phyloP scores from a whole-genome alignment of 2,113 vertebrate species.

The Elephas maximus region DNA sequence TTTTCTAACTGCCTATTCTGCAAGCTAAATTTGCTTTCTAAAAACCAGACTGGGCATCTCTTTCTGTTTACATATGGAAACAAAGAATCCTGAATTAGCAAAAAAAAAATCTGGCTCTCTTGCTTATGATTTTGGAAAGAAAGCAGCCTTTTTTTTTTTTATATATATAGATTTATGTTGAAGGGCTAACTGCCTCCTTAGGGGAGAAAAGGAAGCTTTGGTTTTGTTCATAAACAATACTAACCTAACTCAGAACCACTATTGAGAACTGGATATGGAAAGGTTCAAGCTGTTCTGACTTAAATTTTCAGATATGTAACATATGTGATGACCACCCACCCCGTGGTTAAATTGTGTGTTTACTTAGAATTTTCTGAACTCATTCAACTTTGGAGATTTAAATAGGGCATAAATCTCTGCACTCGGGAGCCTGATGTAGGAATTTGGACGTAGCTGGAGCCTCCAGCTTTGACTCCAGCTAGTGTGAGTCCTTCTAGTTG shows the following conservation, averaged over 20 bases:
- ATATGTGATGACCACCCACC: slow-evolving; percentile 66
- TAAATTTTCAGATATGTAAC: slow-evolving; percentile 69
- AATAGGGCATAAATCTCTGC: background rate
- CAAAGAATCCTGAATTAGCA: slow-evolving; percentile 61
- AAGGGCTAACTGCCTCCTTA: slow-evolving; percentile 38
- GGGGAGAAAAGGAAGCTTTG: background rate
- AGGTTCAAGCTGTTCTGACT: slow-evolving; percentile 44
- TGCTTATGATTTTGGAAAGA: slow-evolving; percentile 63
- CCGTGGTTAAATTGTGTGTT: slow-evolving; percentile 46
- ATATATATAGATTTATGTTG: slow-evolving; percentile 44
- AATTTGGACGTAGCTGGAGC: background rate
- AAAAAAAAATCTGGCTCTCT: slow-evolving; percentile 24
- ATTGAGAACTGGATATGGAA: slow-evolving; percentile 50
- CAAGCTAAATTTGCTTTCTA: background rate
- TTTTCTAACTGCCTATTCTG: background rate
- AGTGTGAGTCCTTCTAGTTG: background rate
- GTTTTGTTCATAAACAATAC: slow-evolving; percentile 66
- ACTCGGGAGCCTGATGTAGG: background rate
- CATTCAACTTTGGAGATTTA: slow-evolving; percentile 8
- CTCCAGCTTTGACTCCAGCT: background rate
- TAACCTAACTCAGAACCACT: slow-evolving; percentile 33
- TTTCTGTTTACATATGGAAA: slow-evolving; percentile 66
- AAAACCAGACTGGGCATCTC: background rate
- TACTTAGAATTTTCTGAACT: slow-evolving; percentile 63
- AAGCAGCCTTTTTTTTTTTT: slow-evolving; percentile 46